A percentile compares a stretch with the other conserved stretches of the same genome.
Conservation (phyloP, 53 echinoderm and acorn worm genomes). For the Arbacia lixula region DNA sequence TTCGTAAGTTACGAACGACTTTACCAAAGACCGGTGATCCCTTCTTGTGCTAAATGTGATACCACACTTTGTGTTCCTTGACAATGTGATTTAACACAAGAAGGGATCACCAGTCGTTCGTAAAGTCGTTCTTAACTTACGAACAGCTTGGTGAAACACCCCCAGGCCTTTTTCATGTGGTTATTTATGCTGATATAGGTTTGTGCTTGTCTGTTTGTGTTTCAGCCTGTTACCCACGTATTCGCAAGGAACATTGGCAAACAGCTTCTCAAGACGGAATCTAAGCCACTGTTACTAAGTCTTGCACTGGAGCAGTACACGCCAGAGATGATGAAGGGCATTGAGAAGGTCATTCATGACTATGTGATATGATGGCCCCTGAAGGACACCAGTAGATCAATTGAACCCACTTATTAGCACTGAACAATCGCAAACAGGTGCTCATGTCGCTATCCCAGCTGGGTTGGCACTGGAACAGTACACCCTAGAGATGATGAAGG, state of each 20-base stretch:
- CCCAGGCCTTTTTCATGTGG: neutral
- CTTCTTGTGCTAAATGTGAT: too few relatives aligned
- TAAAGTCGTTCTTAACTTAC: too few relatives aligned
- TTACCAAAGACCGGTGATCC: too few relatives aligned
- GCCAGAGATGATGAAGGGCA: conserved; percentile 75
- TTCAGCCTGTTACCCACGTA: conserved; percentile 80
- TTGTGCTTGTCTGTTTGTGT: neutral
- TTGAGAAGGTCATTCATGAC: conserved; percentile 65
- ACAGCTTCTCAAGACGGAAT: conserved; percentile 54
- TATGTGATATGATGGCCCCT: conserved; percentile 38
- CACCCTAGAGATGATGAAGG: neutral
- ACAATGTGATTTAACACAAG: too few relatives aligned
- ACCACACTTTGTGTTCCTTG: too few relatives aligned
- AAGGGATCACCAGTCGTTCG: too few relatives aligned
- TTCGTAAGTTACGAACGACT: too few relatives aligned
- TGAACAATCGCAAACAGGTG: too few relatives aligned
- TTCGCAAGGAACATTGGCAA: conserved; percentile 86
- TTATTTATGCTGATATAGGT: neutral
- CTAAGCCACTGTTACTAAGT: conserved; percentile 81
- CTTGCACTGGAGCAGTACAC: conserved; percentile 85
- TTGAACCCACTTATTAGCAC: too few relatives aligned
- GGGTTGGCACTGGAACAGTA: too few relatives aligned
- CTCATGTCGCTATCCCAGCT: too few relatives aligned
- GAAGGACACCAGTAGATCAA: too few relatives aligned
- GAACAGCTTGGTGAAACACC: neutral